These are phyloP conservation scores for Myrmecobius fasciatus DNA, from an alignment of 2,113 vertebrate species.

Conservation along the genomic window DNA sequence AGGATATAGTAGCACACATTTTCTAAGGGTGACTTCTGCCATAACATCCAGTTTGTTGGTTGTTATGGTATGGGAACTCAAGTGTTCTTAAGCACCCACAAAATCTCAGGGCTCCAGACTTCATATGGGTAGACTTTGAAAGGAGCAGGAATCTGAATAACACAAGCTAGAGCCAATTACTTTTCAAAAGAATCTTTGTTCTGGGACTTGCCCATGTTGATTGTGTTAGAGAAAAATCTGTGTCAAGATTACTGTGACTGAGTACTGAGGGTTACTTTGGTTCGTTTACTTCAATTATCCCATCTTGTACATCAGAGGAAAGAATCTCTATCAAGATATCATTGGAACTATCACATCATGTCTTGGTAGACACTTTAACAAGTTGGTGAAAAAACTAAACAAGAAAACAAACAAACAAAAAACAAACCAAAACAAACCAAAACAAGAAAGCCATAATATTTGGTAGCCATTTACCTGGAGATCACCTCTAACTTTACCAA, in stretches of 20 bases:
- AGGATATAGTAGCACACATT: neutral
- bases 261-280: neutral
- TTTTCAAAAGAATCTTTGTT: neutral
- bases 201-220: neutral
- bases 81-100: neutral
- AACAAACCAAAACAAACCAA: too few relatives aligned
- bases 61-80: neutral
- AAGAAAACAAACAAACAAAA: too few relatives aligned
- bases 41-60: neutral
- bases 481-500: neutral
- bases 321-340: neutral
- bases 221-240: neutral
- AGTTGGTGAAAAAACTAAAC: neutral
- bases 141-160: neutral
- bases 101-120: neutral
- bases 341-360: neutral
- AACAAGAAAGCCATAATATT: neutral
- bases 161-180: neutral
- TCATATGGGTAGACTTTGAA: neutral
- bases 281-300: neutral
- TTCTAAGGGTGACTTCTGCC: neutral
- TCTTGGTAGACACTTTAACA: neutral
- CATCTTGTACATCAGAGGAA: neutral
- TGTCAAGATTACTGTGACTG: neutral
- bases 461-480: neutral